phyloP scores from a whole-genome alignment of 92 coral and sea anemone species.

The Paramuricea clavata region DNA sequence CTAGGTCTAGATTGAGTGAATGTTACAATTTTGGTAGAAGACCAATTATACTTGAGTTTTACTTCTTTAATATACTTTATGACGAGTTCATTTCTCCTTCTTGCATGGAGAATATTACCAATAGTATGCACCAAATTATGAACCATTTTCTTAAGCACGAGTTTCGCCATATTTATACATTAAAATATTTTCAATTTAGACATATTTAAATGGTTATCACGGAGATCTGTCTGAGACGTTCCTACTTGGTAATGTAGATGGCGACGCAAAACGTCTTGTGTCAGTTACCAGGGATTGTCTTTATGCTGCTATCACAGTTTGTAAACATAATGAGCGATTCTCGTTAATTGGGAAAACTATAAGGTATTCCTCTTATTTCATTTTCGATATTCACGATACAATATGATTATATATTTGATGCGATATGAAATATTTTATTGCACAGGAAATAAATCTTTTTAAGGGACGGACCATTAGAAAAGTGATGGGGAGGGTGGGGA shows the following conservation, averaged over 20 bases:
- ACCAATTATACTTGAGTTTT: no score
- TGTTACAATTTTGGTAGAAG: no score
- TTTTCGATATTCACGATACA: background rate
- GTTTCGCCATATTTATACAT: background rate
- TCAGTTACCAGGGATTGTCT: conserved; percentile 75
- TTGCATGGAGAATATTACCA: no score
- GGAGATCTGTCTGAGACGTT: conserved; percentile 97
- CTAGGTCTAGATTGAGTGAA: no score
- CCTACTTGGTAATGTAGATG: conserved; percentile 80
- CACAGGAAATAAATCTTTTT: background rate
- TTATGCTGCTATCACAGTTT: conserved; percentile 80
- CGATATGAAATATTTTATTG: no score
- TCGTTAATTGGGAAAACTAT: conserved; percentile 94
- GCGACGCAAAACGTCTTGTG: conserved; percentile 73
- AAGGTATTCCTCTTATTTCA: conserved; percentile 55
- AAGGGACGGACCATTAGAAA: no score
- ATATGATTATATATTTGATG: no score
- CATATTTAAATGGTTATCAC: conserved; percentile 86
- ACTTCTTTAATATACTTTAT: no score
- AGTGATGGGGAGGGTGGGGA: no score
- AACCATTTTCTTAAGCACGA: no score
- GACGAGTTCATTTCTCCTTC: no score
- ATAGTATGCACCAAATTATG: no score
- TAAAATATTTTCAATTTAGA: conserved; percentile 46
- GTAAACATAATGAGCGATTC: conserved; percentile 83